Base-by-base conservation (phyloP, 2,888 invertebrate species). In the Bedellia somnulentella region DNA sequence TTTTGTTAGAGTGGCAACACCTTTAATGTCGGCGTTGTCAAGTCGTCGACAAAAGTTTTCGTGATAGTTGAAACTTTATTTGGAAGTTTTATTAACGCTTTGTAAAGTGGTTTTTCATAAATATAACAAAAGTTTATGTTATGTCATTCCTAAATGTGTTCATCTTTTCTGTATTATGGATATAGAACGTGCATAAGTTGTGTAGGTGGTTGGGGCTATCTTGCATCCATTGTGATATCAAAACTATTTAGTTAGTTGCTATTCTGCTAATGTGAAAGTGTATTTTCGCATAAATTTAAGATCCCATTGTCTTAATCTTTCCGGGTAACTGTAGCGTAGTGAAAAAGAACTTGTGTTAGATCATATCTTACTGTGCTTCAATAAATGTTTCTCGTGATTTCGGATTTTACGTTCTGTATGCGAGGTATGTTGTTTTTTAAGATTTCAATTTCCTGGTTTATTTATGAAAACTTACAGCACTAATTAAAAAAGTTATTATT, bases 221-320 rank as follows among this genome's bases (percentile, higher is more conserved):
- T n/a, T n/a, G n/a, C n/a, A n/a, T n/a, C n/a, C n/a, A n/a, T n/a
- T n/a, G n/a, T n/a, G n/a, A n/a, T n/a, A n/a, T n/a, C n/a, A n/a
- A n/a, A 18, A 18, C 18, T 6, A 18, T 18, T 9, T 18, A 18
- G 5, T 6, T 5, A 18, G 9, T n/a, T 24, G 9, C 52, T 53
- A 55, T 54, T 51, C 57, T 49, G 49, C 52, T 51, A 50, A 59
- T 67, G 73, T 73, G 75, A 75, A 75, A 75, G 75, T 75, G 66
- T 52, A 47, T 68, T 62, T 63, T 68, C 63, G 66, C 67, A 62
- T 70, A 64, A 61, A 67, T 66, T 71, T 71, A 58, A 57, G 62
- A 59, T 57, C 67, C 71, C 64, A 75, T 75, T 75, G 75, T 73
- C 68, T 56, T 40, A 49, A 49, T 56, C 53, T 59, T 68, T 68